Evolutionary conservation across 2,113 vertebrate species (phyloP).

Genomic region (Sorex fumeus): DNA sequence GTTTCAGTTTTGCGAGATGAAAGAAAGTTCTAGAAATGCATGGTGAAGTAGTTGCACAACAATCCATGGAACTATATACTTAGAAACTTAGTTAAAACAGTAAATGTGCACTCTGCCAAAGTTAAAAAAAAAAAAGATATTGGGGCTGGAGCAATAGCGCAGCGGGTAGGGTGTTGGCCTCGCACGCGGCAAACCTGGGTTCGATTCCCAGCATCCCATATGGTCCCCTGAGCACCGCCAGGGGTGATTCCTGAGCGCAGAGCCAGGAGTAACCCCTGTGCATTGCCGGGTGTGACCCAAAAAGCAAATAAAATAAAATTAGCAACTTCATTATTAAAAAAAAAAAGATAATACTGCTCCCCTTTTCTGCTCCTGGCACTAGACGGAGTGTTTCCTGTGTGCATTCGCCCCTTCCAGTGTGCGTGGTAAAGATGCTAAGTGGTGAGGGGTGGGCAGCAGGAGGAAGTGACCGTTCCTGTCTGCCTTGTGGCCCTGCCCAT

Average conservation of each 20-base stretch:
- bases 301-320: no score
- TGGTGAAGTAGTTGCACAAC: background rate
- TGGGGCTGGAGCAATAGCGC: no score
- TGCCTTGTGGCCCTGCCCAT: background rate
- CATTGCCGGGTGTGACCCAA: no score
- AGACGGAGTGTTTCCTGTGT: background rate
- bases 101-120: background rate
- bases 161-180: no score
- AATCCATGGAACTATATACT: background rate
- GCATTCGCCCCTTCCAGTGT: background rate
- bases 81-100: background rate
- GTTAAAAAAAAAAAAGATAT: conserved; percentile 18
- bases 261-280: no score
- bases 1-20: background rate
- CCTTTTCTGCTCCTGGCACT: background rate
- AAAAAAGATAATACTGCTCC: background rate
- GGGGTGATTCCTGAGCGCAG: no score
- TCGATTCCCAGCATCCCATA: no score
- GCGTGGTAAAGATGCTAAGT: background rate
- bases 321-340: no score
- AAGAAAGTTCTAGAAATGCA: background rate
- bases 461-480: background rate
- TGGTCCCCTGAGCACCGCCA: no score
- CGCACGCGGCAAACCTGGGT: no score
- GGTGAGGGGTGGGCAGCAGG: background rate